A percentile compares a stretch with the other conserved stretches of the same genome.
These are phyloP conservation scores for Psix sp. DNA, from an alignment of 1,140 invertebrate genomes.

Conservation along the genomic window DNA sequence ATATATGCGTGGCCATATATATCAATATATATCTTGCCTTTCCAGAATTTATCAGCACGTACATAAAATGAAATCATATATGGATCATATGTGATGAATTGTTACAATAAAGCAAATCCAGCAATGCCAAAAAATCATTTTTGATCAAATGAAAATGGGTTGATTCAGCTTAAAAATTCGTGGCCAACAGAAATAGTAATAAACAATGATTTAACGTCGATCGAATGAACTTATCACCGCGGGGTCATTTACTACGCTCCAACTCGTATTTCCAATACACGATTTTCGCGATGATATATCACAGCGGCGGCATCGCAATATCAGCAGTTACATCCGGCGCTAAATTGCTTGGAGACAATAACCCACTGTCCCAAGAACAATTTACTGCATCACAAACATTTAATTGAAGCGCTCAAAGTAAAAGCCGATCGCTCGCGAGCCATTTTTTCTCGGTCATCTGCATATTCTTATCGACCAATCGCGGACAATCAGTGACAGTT, in stretches of 20 bases:
- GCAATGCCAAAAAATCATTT: too few species aligned
- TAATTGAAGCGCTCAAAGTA: slow-evolving; percentile 20
- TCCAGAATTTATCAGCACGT: too few species aligned
- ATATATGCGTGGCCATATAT: too few species aligned
- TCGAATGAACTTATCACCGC: slow-evolving; percentile 11
- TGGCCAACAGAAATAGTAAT: not conserved
- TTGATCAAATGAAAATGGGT: not conserved
- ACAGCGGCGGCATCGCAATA: slow-evolving; percentile 26
- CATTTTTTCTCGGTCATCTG: too few species aligned
- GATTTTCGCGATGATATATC: slow-evolving; percentile 37
- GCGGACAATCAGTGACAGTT: too few species aligned
- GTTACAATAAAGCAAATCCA: too few species aligned
- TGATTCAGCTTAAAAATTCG: not conserved
- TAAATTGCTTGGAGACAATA: slow-evolving; percentile 46
- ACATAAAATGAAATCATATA: too few species aligned
- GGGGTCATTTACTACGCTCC: slow-evolving; percentile 7
- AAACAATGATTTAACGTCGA: slow-evolving; percentile 4
- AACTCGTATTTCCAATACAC: slow-evolving; percentile 27
- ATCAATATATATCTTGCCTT: too few species aligned
- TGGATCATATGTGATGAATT: too few species aligned
- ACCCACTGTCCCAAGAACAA: slow-evolving; percentile 38
- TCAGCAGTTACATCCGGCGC: slow-evolving; percentile 36
- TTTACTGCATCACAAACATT: slow-evolving; percentile 25
- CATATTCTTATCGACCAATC: too few species aligned
- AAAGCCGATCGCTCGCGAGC: slow-evolving; percentile 10